phyloP scores from a whole-genome alignment of 1,140 invertebrate genomes.

The Teleogryllus occipitalis region DNA sequence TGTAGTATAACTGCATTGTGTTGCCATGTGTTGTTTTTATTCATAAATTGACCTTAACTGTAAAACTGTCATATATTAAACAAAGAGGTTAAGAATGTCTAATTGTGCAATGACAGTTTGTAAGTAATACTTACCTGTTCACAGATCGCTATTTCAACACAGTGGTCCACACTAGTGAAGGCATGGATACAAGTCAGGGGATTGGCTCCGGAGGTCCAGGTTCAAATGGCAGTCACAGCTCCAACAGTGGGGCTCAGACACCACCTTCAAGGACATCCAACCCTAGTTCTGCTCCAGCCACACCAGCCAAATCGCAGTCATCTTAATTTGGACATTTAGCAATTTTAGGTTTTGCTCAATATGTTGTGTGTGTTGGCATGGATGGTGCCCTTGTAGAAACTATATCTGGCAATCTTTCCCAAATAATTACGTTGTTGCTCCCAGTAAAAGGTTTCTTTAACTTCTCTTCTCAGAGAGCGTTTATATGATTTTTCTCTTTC shows the following conservation, averaged over 20 bases:
- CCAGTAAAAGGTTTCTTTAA: not conserved
- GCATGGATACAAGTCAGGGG: slow-evolving; percentile 29
- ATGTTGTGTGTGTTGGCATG: not conserved
- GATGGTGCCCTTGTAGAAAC: slow-evolving; percentile 9
- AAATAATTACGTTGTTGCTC: not conserved
- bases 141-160: slow-evolving; percentile 33
- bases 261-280: slow-evolving; percentile 27
- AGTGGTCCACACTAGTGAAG: slow-evolving; percentile 31
- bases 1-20: too few relatives aligned
- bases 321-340: slow-evolving; percentile 23
- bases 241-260: slow-evolving; percentile 26
- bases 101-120: too few relatives aligned
- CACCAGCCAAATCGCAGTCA: slow-evolving; percentile 23
- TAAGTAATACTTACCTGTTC: not conserved
- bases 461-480: not conserved
- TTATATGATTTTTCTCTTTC: not conserved
- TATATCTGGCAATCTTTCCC: slow-evolving; percentile 8
- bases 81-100: not conserved
- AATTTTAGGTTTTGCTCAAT: slow-evolving; percentile 23
- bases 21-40: too few relatives aligned
- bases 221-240: slow-evolving; percentile 26
- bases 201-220: slow-evolving; percentile 23
- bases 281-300: slow-evolving; percentile 17
- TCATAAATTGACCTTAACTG: too few relatives aligned
- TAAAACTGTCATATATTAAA: too few relatives aligned